Conservation (phyloP, 2,113 vertebrate species). For the Phaetusa simplex region DNA sequence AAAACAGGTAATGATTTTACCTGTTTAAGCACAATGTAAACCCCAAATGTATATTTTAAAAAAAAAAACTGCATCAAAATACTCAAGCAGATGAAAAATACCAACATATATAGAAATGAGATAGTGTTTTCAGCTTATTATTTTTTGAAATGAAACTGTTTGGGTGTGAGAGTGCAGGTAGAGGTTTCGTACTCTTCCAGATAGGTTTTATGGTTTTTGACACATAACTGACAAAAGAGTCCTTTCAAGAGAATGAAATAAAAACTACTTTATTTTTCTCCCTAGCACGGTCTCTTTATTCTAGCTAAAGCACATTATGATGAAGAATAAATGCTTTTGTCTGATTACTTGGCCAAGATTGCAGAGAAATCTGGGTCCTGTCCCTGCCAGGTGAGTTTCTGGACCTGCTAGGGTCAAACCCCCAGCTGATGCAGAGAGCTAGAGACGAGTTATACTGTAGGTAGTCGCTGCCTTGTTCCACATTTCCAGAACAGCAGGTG, state of each 20-base stretch:
- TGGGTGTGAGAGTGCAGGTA: neutral
- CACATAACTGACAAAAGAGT: neutral
- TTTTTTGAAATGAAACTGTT: neutral
- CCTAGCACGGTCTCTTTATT: neutral
- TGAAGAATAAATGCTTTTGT: neutral
- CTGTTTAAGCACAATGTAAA: neutral
- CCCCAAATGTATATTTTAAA: neutral
- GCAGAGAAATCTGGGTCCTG: neutral
- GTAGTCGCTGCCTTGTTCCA: neutral
- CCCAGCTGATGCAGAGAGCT: neutral
- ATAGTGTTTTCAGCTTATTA: neutral
- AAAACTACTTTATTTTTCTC: neutral
- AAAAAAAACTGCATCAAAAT: neutral
- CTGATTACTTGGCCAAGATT: neutral
- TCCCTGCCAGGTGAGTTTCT: neutral
- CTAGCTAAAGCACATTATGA: neutral
- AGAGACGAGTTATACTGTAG: neutral
- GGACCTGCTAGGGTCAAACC: neutral
- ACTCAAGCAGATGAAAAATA: neutral
- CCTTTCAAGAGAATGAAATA: neutral
- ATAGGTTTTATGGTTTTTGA: conserved; percentile 17
- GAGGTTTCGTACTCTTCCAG: conserved; percentile 12
- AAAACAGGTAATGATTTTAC: neutral
- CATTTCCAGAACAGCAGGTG: neutral
- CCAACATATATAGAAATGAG: neutral